Evolutionary conservation across 2,113 vertebrate species (phyloP).

Genomic region (Callorhinus ursinus): DNA sequence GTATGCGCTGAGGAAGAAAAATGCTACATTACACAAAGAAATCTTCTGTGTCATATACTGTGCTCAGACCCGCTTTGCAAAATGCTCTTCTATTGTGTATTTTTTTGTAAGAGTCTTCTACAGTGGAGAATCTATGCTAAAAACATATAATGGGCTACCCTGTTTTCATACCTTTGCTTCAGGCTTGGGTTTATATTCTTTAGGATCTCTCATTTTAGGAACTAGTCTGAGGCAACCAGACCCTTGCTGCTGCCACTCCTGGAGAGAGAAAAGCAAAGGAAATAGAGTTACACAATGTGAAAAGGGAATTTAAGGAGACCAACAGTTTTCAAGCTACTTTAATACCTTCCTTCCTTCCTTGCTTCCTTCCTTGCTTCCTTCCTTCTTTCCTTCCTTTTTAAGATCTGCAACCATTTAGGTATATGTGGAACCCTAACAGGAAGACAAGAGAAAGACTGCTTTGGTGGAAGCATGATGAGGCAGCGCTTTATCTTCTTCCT

Average conservation of each 20-base stretch:
- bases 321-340: not conserved
- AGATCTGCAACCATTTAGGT: not conserved
- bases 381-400: not conserved
- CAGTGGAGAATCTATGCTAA: not conserved
- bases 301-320: not conserved
- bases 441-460: not conserved
- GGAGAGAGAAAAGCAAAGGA: not conserved
- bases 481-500: not conserved
- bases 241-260: not conserved
- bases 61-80: not conserved
- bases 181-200: not conserved
- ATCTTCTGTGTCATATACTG: not conserved
- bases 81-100: not conserved
- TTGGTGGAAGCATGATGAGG: not conserved
- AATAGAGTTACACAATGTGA: not conserved
- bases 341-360: not conserved
- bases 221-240: not conserved
- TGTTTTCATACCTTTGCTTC: not conserved
- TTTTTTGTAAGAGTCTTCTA: not conserved
- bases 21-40: not conserved
- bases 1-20: not conserved
- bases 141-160: not conserved
- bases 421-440: not conserved
- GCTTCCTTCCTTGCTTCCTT: accelerated
- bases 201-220: not conserved